Conservation (phyloP, 2,113 vertebrate species). For the Brachyhypopomus gauderio region DNA sequence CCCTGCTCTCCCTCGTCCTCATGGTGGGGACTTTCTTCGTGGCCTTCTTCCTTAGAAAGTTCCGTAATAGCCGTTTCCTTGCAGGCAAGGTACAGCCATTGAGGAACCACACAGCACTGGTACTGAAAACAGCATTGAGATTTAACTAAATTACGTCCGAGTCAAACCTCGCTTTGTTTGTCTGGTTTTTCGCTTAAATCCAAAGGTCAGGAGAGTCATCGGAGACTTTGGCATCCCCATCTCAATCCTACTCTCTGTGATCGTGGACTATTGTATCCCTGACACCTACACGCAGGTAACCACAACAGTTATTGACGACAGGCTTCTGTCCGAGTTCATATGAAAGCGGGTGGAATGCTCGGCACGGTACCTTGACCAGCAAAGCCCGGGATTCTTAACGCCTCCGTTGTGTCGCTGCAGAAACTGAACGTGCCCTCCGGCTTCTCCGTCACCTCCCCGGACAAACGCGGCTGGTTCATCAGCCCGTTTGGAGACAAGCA, state of each 20-base stretch:
- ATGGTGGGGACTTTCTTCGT: conserved; percentile 98
- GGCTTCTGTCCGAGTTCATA: conserved; percentile 41
- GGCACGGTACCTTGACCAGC: conserved; percentile 36
- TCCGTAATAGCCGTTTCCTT: conserved; percentile 95
- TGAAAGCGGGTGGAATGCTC: conserved; percentile 50
- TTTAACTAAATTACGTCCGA: not conserved
- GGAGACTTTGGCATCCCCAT: conserved; percentile 98
- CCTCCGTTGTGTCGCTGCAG: conserved; percentile 67
- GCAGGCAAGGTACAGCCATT: conserved; percentile 85
- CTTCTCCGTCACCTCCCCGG: conserved; percentile 91
- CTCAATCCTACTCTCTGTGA: conserved; percentile 92
- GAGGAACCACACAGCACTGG: not conserved
- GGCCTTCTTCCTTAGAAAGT: conserved; percentile 96
- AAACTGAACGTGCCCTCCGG: conserved; percentile 94
- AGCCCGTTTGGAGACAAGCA: conserved; percentile 89
- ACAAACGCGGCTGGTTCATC: conserved; percentile 95
- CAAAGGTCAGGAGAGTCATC: conserved; percentile 90
- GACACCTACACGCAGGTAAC: conserved; percentile 95
- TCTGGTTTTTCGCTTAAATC: not conserved
- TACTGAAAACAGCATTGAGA: not conserved
- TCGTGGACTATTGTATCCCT: conserved; percentile 87
- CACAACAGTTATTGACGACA: no score
- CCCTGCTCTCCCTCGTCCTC: conserved; percentile 92
- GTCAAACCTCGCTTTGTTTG: not conserved
- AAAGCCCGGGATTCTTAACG: conserved; percentile 34